Evolutionary conservation across 30 jellyfish, hydroid and myxozoan genomes (phyloP).

Genomic region (Pseudorhiza aurosa): DNA sequence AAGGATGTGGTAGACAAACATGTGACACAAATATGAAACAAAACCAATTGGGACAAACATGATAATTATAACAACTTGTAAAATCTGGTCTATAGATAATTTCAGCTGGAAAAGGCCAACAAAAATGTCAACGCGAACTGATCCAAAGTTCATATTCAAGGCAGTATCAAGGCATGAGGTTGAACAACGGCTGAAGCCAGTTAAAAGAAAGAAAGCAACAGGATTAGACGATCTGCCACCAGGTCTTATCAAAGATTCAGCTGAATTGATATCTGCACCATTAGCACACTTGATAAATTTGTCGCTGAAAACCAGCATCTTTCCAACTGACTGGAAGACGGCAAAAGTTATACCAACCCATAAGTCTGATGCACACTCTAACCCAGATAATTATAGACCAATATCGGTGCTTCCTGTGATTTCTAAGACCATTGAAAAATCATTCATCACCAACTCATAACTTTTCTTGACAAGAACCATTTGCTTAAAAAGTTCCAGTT

Average conservation of each 20-base stretch:
- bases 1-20: too few species aligned
- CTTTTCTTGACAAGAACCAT: slow-evolving; percentile 59
- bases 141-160: slow-evolving; percentile 18
- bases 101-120: slow-evolving; percentile 33
- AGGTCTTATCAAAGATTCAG: slow-evolving; percentile 64
- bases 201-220: slow-evolving; percentile 24
- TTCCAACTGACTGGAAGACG: slow-evolving; percentile 50
- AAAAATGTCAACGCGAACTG: slow-evolving; percentile 13
- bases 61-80: too few species aligned
- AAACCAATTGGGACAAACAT: too few species aligned
- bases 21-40: too few species aligned
- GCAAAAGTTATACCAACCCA: slow-evolving; percentile 71
- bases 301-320: slow-evolving; percentile 48
- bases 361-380: slow-evolving; percentile 45
- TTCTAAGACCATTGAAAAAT: slow-evolving; percentile 44
- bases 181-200: slow-evolving; percentile 27
- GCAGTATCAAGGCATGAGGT: slow-evolving; percentile 32
- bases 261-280: slow-evolving; percentile 44
- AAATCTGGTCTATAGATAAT: background rate
- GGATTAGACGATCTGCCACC: slow-evolving; percentile 66
- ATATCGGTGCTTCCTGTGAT: slow-evolving; percentile 68
- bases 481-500: slow-evolving; percentile 66
- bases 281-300: slow-evolving; percentile 46
- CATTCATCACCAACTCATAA: slow-evolving; percentile 74
- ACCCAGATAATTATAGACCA: slow-evolving; percentile 77